Conservation (phyloP, 2,888 invertebrate species). For the Eupeodes luniger region DNA sequence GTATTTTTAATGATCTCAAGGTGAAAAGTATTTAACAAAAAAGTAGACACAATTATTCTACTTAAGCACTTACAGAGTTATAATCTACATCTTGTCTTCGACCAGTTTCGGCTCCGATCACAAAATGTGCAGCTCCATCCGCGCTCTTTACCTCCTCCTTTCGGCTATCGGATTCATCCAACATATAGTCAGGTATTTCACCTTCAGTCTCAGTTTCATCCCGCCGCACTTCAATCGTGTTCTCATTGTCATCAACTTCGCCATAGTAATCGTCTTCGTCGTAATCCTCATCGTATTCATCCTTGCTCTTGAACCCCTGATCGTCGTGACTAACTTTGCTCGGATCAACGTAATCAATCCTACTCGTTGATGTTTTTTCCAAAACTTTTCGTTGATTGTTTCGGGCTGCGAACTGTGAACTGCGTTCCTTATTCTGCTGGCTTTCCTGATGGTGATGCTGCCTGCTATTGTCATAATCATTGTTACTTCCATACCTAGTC, state of each 20-base stretch:
- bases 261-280: constrained; percentile 45
- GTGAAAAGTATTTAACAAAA: too few species aligned
- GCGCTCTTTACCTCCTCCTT: not conserved
- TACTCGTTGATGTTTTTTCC: constrained; percentile 25
- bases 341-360: constrained; percentile 33
- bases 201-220: not conserved
- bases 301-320: constrained; percentile 36
- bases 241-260: constrained; percentile 47
- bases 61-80: constrained; percentile 56
- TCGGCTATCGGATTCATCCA: not conserved
- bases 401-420: constrained; percentile 26
- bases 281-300: constrained; percentile 58
- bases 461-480: constrained; percentile 21
- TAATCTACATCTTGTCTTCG: constrained; percentile 24
- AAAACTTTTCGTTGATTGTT: constrained; percentile 29
- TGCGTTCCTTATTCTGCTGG: constrained; percentile 16
- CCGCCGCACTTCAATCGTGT: constrained; percentile 23
- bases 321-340: constrained; percentile 52
- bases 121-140: constrained; percentile 10
- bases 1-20: too few species aligned
- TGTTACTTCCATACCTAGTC: constrained; percentile 29
- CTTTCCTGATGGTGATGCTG: not conserved
- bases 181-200: not conserved
- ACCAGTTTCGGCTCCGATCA: constrained; percentile 15
- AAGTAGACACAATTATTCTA: not conserved